Base-by-base conservation (phyloP, 1,140 invertebrate genomes). In the Ditylenchus dipsaci region DNA sequence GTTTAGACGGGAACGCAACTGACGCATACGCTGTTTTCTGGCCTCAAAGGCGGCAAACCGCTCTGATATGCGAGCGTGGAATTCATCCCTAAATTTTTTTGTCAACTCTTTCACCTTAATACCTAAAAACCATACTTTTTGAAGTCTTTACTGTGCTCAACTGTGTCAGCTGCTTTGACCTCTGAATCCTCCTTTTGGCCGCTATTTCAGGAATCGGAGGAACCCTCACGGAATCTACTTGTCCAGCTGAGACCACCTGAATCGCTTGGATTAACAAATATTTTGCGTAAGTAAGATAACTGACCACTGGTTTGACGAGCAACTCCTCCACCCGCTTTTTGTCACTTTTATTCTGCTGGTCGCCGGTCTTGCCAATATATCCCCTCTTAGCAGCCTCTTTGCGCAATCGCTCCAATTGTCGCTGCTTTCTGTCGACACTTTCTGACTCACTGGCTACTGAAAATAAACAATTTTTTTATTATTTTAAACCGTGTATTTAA, bases 21-120 rank as follows among this genome's bases (percentile, higher is more conserved):
- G 47, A n/a, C 67, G 53, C 69, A 71, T 71, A 45, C 67, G 72
- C 3, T 71, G 59, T 11, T 71, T 71, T n/a, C 71, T 57, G 9
- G 69, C 70, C 26, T 42, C 60, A 13, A 71, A 27, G 43, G 69
- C 61, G 21, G 69, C 63, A 73, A 71, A 71, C 0, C 69, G 70
- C 21, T 73, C 59, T n/a, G 67, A 73, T 47, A 71, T 71, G 49
- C 73, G 60, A 0, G 58, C 21, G 45, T 47, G 69, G 23, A 71
- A 60, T 33, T 70, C 68, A 57, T 67, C 67, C 47, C 68, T 71
- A 17, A 59, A 61, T 38, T n/a, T n/a, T n/a, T n/a, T n/a, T n/a
- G n/a, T n/a, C n/a, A n/a, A n/a, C n/a, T n/a, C n/a, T n/a, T n/a
- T n/a, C n/a, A n/a, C n/a, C n/a, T n/a, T n/a, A n/a, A n/a, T n/a